These are phyloP conservation scores for Reinhardtius hippoglossoides DNA, from an alignment of 2,113 vertebrate genomes.

Conservation along the genomic window DNA sequence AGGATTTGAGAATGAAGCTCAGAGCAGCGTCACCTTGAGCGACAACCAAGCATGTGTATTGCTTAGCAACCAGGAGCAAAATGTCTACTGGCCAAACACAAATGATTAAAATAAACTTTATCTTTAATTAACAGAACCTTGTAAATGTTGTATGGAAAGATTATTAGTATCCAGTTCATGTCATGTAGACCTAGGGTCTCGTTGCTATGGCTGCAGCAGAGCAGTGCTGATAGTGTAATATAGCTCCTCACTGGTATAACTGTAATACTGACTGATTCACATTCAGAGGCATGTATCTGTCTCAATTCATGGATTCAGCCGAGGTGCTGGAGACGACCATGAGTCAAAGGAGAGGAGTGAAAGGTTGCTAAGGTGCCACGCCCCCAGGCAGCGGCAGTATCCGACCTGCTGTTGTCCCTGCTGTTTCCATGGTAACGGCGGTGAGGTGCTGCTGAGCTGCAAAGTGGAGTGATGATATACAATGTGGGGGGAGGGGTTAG, in stretches of 20 bases:
- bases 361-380: conserved; percentile 56
- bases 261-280: conserved; percentile 15
- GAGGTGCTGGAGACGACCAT: conserved; percentile 29
- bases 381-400: conserved; percentile 57
- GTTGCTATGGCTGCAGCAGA: conserved; percentile 2
- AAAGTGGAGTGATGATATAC: conserved; percentile 75
- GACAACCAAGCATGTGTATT: not conserved
- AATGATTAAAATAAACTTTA: not conserved
- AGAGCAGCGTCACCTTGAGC: not conserved
- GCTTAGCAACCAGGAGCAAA: conserved; percentile 1
- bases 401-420: conserved; percentile 85
- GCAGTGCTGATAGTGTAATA: not conserved
- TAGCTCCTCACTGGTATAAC: not conserved
- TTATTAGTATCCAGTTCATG: not conserved
- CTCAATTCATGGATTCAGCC: conserved; percentile 35
- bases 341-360: conserved; percentile 35
- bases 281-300: conserved; percentile 3
- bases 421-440: conserved; percentile 89
- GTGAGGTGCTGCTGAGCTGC: conserved; percentile 80
- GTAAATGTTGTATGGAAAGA: conserved; percentile 6
- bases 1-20: not conserved
- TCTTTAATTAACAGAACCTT: conserved; percentile 1
- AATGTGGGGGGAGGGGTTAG: conserved; percentile 63
- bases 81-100: not conserved
- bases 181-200: not conserved